Conservation (phyloP, 2,797 vertebrate species). For the Urophycis tenuis region DNA sequence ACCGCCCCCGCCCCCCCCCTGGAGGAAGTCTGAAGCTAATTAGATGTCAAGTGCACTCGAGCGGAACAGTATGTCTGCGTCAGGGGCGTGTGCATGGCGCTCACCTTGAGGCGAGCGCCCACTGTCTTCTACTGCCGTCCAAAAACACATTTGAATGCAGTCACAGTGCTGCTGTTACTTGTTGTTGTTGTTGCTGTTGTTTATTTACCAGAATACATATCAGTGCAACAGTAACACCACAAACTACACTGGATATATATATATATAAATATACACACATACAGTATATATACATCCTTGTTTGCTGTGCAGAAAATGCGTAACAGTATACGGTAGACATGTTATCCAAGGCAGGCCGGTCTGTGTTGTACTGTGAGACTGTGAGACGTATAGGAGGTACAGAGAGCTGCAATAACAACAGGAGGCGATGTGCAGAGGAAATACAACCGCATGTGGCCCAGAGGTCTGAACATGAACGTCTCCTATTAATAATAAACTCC, state of each 20-base stretch:
- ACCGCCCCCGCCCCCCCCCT: not conserved
- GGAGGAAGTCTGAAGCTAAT: not conserved
- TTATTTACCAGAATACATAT: not conserved
- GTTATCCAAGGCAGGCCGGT: not conserved
- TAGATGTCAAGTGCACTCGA: not conserved
- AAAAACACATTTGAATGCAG: not conserved
- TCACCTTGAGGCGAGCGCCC: not conserved
- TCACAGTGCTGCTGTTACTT: not conserved
- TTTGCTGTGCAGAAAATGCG: not conserved
- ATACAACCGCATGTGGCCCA: not conserved
- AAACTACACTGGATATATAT: not conserved
- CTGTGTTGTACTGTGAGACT: too few species aligned
- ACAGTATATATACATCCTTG: not conserved
- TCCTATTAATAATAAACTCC: not conserved
- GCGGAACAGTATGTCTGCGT: not conserved
- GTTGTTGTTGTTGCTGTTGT: too few species aligned
- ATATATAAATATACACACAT: too few species aligned
- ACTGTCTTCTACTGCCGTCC: not conserved
- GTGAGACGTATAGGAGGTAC: not conserved
- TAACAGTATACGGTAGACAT: not conserved
- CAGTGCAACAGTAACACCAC: too few species aligned
- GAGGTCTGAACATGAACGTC: not conserved
- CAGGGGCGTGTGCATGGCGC: too few species aligned
- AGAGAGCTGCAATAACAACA: conserved; percentile 7
- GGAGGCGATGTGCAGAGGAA: not conserved